Evolutionary conservation across 2,113 vertebrate genomes (phyloP).

Genomic region (Xenopus borealis): DNA sequence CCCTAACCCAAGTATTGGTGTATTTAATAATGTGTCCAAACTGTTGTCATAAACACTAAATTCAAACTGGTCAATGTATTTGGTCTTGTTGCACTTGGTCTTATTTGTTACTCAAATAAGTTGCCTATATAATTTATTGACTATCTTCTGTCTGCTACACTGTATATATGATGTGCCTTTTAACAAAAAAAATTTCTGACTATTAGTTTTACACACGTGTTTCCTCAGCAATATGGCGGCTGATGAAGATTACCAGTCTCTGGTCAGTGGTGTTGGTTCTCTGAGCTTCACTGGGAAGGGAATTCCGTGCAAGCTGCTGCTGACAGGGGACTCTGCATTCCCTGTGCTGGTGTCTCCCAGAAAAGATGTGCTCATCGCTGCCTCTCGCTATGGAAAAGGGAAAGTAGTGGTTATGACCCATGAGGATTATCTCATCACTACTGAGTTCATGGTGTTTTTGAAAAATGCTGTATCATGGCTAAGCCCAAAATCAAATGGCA

Average conservation of each 20-base stretch:
- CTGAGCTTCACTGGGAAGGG: conserved; percentile 61
- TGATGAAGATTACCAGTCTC: conserved; percentile 49
- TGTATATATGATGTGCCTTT: no score
- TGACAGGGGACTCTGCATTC: conserved; percentile 60
- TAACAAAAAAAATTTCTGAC: no score
- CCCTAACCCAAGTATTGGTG: no score
- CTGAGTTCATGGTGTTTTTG: conserved; percentile 66
- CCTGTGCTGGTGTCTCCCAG: conserved; percentile 62
- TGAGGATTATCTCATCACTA: conserved; percentile 66
- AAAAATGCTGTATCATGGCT: conserved; percentile 80
- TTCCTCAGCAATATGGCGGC: no score
- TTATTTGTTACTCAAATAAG: no score
- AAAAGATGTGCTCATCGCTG: conserved; percentile 63
- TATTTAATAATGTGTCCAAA: no score
- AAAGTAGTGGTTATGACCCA: conserved; percentile 78
- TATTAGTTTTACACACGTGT: no score
- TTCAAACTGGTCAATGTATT: no score
- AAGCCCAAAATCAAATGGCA: conserved; percentile 53
- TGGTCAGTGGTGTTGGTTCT: conserved; percentile 56
- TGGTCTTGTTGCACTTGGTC: no score
- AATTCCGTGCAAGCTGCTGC: conserved; percentile 62
- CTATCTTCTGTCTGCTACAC: no score
- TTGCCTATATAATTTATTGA: no score
- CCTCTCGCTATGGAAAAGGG: conserved; percentile 69
- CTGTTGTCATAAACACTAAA: no score